Conservation (phyloP, 2,113 vertebrate species). For the Cyprinus carpio region DNA sequence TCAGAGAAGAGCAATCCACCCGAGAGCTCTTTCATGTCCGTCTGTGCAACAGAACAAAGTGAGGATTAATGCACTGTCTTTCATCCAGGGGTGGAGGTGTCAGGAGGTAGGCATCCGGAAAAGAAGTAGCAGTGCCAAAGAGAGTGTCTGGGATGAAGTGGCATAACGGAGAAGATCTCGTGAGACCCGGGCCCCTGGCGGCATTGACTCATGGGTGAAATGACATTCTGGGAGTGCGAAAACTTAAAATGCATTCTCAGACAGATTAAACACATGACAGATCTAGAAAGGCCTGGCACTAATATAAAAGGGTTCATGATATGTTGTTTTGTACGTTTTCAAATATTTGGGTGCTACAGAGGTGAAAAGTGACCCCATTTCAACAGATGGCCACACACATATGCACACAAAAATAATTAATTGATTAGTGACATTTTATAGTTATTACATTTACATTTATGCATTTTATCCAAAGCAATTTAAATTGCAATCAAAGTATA, state of each 20-base stretch:
- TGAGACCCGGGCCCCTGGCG: slow-evolving; percentile 10
- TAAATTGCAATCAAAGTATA: not conserved
- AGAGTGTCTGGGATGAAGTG: slow-evolving; percentile 64
- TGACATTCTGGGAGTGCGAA: slow-evolving; percentile 55
- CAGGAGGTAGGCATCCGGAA: slow-evolving; percentile 34
- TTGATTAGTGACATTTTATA: not conserved
- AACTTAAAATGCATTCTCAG: slow-evolving; percentile 12
- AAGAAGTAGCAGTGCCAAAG: slow-evolving; percentile 18
- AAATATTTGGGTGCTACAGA: not conserved
- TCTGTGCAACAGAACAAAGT: slow-evolving; percentile 83
- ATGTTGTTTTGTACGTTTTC: not conserved
- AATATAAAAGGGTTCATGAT: not conserved
- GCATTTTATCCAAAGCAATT: not conserved
- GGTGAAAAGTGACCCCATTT: not conserved
- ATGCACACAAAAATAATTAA: not conserved
- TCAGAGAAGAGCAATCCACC: slow-evolving; percentile 76
- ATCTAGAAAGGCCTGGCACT: not conserved
- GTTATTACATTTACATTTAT: not conserved
- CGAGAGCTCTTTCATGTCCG: slow-evolving; percentile 83
- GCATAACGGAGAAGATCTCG: slow-evolving; percentile 57
- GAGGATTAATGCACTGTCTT: slow-evolving; percentile 76
- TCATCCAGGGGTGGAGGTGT: slow-evolving; percentile 69
- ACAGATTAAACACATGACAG: slow-evolving; percentile 51
- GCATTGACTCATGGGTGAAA: slow-evolving; percentile 60
- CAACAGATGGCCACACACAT: not conserved